Evolutionary conservation across 2,888 invertebrate genomes (phyloP).

Genomic region (Oxycera nigricornis): DNA sequence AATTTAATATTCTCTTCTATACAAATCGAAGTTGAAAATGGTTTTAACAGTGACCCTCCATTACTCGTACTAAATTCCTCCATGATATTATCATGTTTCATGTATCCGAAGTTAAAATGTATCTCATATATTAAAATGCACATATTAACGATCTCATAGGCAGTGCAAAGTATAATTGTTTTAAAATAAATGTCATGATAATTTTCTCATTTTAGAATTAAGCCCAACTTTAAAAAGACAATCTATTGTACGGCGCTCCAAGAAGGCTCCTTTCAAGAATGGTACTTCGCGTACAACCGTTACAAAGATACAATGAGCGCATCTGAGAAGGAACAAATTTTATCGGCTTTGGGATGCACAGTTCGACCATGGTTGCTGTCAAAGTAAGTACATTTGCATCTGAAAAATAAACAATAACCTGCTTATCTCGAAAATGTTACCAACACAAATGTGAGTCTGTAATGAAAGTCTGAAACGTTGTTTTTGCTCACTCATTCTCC

Average conservation of each 20-base stretch:
- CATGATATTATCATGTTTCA: no score
- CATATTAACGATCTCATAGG: no score
- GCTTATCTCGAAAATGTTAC: background rate
- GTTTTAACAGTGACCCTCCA: no score
- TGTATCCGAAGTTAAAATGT: no score
- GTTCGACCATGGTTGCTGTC: constrained; percentile 66
- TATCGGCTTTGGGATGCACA: constrained; percentile 66
- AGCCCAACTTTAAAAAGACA: constrained; percentile 68
- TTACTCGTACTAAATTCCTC: no score
- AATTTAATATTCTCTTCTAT: no score
- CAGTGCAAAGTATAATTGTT: no score
- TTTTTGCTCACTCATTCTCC: no score
- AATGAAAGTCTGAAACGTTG: no score
- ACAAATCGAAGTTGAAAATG: no score
- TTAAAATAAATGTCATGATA: background rate
- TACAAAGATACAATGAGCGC: constrained; percentile 63
- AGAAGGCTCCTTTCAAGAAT: constrained; percentile 70
- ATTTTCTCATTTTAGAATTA: constrained; percentile 63
- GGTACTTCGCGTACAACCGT: constrained; percentile 70
- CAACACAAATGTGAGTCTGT: no score
- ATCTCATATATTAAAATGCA: no score
- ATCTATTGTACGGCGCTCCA: constrained; percentile 73
- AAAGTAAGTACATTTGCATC: constrained; percentile 59
- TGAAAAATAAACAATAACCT: background rate
- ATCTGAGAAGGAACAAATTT: constrained; percentile 68